Percentiles rank a stretch among this genome's conserved stretches.
Evolutionary conservation across 2,797 vertebrate genomes (phyloP).

Genomic region (Muscicapa striata): DNA sequence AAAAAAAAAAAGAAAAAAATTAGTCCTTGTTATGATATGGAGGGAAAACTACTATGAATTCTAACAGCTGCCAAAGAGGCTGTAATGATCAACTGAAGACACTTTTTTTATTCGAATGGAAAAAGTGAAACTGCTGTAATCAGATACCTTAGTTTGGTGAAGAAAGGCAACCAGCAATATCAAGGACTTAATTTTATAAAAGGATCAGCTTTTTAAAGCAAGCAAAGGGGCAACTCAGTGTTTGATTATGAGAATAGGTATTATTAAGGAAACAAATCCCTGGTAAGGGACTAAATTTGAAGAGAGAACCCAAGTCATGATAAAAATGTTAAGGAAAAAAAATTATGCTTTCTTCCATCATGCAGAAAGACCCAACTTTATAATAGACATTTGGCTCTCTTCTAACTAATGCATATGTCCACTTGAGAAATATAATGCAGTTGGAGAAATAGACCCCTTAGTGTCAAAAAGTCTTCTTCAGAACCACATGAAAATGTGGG

Average conservation of each 20-base stretch:
- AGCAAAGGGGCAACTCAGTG: neutral
- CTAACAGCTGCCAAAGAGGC: neutral
- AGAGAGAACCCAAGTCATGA: neutral
- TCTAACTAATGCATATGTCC: neutral
- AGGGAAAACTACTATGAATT: neutral
- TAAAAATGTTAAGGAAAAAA: neutral
- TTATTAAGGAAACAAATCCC: neutral
- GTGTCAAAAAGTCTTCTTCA: neutral
- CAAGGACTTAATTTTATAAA: neutral
- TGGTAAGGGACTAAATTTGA: neutral
- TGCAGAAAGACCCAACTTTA: neutral
- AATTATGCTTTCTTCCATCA: neutral
- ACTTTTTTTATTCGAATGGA: neutral
- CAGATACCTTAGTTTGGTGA: neutral
- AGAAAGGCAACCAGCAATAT: neutral
- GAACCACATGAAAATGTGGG: neutral
- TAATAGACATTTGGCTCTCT: neutral
- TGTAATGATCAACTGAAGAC: neutral
- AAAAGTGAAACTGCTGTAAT: neutral
- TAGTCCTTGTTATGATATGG: rapidly evolving
- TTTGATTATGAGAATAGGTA: neutral
- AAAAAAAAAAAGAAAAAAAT: neutral
- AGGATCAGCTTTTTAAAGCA: neutral
- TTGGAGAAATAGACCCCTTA: neutral
- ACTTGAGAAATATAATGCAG: neutral